Conservation (phyloP, 2,888 invertebrate genomes). For the Blastobasis adustella region DNA sequence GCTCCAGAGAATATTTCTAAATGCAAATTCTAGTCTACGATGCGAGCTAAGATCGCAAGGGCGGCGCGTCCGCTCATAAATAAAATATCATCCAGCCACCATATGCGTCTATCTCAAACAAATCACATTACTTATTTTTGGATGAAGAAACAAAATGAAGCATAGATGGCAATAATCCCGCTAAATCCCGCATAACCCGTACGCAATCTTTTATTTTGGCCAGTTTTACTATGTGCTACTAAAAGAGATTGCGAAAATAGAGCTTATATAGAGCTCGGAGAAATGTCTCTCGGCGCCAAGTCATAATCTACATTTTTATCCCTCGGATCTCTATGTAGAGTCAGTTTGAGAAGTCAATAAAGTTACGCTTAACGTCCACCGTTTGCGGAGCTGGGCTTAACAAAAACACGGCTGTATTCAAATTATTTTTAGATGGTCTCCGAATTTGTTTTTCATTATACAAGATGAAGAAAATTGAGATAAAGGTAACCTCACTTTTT, state of each 20-base stretch:
- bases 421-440: no score
- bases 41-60: constrained; percentile 24
- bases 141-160: constrained; percentile 32
- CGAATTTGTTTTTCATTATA: no score
- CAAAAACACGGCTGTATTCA: no score
- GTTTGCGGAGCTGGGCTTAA: no score
- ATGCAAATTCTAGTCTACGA: constrained; percentile 22
- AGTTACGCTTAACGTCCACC: constrained; percentile 32
- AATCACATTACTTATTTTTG: constrained; percentile 32
- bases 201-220: constrained; percentile 30
- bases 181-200: constrained; percentile 31
- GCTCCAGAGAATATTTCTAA: constrained; percentile 7
- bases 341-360: constrained; percentile 41
- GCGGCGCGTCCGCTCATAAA: constrained; percentile 38
- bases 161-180: constrained; percentile 33
- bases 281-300: constrained; percentile 26
- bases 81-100: constrained; percentile 38
- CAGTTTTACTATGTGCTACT: constrained; percentile 33
- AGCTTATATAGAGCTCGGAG: constrained; percentile 15
- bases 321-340: constrained; percentile 26
- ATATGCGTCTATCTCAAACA: constrained; percentile 30
- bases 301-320: constrained; percentile 41
- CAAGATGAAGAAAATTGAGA: no score
- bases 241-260: constrained; percentile 28
- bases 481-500: no score